Conservation (phyloP, 1,140 invertebrate genomes). For the Diuraphis noxia region DNA sequence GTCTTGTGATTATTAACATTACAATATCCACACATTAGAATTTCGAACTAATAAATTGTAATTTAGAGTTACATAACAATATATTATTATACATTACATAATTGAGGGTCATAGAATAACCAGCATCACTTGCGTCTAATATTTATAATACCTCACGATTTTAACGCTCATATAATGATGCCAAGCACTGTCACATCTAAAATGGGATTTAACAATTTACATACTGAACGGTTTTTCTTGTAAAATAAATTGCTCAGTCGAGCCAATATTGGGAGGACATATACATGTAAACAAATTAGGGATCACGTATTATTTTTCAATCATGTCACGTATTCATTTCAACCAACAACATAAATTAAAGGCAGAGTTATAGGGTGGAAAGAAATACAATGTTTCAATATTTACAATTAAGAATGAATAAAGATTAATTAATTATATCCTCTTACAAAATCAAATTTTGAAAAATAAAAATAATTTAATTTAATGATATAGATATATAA, state of each 20-base stretch:
- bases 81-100: neutral
- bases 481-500: too few species aligned
- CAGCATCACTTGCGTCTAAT: neutral
- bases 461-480: neutral
- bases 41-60: too few species aligned
- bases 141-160: neutral
- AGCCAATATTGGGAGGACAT: neutral
- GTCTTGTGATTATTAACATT: too few species aligned
- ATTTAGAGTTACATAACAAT: too few species aligned
- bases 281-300: neutral
- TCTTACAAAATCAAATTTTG: neutral
- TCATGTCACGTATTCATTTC: neutral
- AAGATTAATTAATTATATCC: neutral
- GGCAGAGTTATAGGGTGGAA: fast-evolving
- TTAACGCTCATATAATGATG: neutral
- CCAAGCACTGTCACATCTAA: neutral
- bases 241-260: neutral
- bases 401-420: neutral
- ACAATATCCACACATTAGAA: too few species aligned
- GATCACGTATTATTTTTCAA: slow-evolving; percentile 8
- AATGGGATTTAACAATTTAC: neutral
- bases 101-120: neutral
- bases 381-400: neutral
- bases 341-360: neutral
- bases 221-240: slow-evolving; percentile 19